Percentiles rank a stretch among this genome's conserved stretches.
Conservation (phyloP, 2,888 invertebrate genomes). For the Acanthosepion lycidas region DNA sequence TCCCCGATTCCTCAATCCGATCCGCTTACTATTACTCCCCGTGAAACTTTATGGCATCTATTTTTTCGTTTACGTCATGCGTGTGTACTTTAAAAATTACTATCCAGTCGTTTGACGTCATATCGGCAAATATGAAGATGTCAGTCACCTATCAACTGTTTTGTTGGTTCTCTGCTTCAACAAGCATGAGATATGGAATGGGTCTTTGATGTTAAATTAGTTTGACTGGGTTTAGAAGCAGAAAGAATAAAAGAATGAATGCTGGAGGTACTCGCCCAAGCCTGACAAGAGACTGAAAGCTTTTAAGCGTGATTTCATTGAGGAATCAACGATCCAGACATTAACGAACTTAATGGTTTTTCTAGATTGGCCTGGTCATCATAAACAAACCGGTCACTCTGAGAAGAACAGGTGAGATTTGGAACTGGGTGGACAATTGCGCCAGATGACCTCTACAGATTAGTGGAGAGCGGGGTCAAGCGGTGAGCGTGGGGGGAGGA, state of each 20-base stretch:
- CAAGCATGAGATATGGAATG: not conserved
- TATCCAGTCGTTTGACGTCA: not conserved
- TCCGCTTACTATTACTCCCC: too few relatives aligned
- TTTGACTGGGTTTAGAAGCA: not conserved
- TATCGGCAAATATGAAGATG: not conserved
- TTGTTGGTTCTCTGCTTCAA: not conserved
- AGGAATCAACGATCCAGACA: not conserved
- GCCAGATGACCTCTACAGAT: not conserved
- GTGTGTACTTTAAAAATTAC: not conserved
- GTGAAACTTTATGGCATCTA: too few relatives aligned
- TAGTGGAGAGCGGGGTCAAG: not conserved
- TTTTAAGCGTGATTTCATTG: not conserved
- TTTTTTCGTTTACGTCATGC: too few relatives aligned
- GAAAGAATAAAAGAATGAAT: not conserved
- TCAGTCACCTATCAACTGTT: not conserved
- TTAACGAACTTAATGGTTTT: not conserved
- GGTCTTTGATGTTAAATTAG: not conserved
- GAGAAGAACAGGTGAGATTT: not conserved
- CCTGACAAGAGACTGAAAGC: not conserved
- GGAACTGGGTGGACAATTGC: not conserved
- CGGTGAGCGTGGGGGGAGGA: not conserved
- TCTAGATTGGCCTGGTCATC: not conserved
- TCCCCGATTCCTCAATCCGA: too few relatives aligned
- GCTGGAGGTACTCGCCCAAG: not conserved
- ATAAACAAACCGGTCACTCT: not conserved